Percentiles rank a stretch among this genome's conserved stretches.
Evolutionary conservation across 2,797 vertebrate genomes (phyloP).

Genomic region (Acipenser ruthenus): DNA sequence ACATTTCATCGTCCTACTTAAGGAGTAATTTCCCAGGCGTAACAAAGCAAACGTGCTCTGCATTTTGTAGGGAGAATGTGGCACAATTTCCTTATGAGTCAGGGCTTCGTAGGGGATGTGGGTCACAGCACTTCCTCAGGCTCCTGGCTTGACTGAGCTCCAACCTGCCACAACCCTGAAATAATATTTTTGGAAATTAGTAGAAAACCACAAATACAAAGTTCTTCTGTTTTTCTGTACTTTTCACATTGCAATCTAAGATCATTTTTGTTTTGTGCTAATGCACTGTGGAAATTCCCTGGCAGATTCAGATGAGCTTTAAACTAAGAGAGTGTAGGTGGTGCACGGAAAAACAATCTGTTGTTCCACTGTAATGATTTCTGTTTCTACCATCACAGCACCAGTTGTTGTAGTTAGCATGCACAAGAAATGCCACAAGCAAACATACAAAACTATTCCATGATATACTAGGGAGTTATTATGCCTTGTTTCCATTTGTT

Average conservation of each 20-base stretch:
- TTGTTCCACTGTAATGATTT: neutral
- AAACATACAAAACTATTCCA: too few relatives aligned
- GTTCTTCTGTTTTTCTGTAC: neutral
- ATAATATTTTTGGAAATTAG: neutral
- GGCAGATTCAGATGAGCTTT: neutral
- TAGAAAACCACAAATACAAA: neutral
- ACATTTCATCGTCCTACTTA: conserved; percentile 7
- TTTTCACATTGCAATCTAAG: neutral
- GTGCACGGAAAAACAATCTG: neutral
- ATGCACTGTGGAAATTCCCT: neutral
- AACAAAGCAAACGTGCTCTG: neutral
- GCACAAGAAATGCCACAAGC: too few relatives aligned
- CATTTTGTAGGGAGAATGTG: neutral
- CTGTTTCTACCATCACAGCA: too few relatives aligned
- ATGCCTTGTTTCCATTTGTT: too few relatives aligned
- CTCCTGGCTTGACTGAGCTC: neutral
- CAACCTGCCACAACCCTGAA: neutral
- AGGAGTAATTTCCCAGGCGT: neutral
- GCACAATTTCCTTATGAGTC: neutral
- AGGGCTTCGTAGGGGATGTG: neutral
- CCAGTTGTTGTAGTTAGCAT: too few relatives aligned
- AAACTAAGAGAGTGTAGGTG: neutral
- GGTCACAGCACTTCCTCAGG: neutral
- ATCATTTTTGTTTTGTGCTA: neutral
- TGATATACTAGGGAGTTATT: too few relatives aligned